Base-by-base conservation (phyloP, 2,113 vertebrate genomes). In the Dipodomys merriami region DNA sequence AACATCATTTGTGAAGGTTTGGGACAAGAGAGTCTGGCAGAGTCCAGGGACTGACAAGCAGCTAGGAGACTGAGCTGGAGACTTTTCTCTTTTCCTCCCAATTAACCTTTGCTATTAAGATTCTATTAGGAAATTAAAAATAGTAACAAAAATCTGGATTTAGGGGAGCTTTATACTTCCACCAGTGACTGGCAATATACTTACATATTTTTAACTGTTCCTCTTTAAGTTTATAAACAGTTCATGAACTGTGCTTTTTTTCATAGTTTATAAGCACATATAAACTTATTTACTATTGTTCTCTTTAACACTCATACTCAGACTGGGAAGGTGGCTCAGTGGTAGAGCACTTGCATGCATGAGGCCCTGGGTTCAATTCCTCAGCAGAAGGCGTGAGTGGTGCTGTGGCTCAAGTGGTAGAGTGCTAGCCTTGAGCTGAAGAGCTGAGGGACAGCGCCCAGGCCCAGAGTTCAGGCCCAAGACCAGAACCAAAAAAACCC, bases 91-190 rank as follows among this genome's bases (percentile, higher is more conserved):
- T 94, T 82, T 12, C 92, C 35, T 68, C 23, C 16, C 30, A 85
- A 29, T 46, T 81, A 60, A 33, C 18, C 16, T 88, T 93, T 91
- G 6, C 35, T 83, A 18, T 20, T 60, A 80, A 88, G 23, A 78
- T 39, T 86, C 53, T 92, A 46, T 74, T 83, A 76, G 60, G 72
- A 83, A 60, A 88, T 25, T 74, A 64, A 94, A 73, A 89, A 60
- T 1, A 23, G 8, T 83, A 86, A 83, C 33, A 30, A 71, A 91
- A 86, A 68, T 65, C 68, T 68, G 39, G 60, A 71, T 72, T 85
- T 62, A 22, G 68, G 64, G 27, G 53, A 85, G 93, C 53, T 88
- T 57, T 77, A 6, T 71, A 33, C 65, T n/a, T 19, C 19, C 22
- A 22, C 82, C 39, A 39, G 39, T 39, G 5, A 6, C 39, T 39